These are phyloP conservation scores for Slavum lentiscoides DNA, from an alignment of 2,888 invertebrate genomes.

Conservation along the genomic window DNA sequence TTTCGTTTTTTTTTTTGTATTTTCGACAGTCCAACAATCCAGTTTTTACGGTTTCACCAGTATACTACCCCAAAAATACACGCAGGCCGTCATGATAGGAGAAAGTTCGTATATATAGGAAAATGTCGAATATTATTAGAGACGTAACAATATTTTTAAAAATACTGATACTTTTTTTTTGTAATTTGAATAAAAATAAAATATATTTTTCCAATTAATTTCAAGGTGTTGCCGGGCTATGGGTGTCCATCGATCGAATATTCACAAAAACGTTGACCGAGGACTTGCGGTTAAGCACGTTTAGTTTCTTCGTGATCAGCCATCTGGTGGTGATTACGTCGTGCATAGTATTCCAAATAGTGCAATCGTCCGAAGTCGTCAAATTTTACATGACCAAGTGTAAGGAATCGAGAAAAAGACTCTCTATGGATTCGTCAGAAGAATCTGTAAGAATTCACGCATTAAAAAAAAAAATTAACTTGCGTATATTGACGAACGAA, in stretches of 20 bases:
- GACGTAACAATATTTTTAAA: not conserved
- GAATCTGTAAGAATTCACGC: slow-evolving; percentile 61
- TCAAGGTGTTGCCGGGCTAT: slow-evolving; percentile 81
- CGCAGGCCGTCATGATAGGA: slow-evolving; percentile 93
- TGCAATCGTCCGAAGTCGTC: slow-evolving; percentile 79
- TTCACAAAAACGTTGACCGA: slow-evolving; percentile 78
- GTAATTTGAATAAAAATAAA: slow-evolving; percentile 1
- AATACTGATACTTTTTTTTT: not conserved
- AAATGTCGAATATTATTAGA: not conserved
- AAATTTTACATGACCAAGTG: slow-evolving; percentile 78
- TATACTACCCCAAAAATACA: slow-evolving; percentile 85
- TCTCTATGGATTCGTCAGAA: slow-evolving; percentile 82
- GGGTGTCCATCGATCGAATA: slow-evolving; percentile 83
- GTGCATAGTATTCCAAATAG: slow-evolving; percentile 75
- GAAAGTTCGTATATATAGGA: slow-evolving; percentile 71
- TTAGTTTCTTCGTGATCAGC: slow-evolving; percentile 83
- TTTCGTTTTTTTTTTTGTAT: too few relatives aligned
- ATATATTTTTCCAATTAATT: slow-evolving; percentile 52
- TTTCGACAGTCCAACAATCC: slow-evolving; percentile 77
- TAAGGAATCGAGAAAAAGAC: slow-evolving; percentile 72
- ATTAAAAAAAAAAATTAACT: too few relatives aligned
- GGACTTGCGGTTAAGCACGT: slow-evolving; percentile 79
- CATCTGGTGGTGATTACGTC: slow-evolving; percentile 76
- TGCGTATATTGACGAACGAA: too few relatives aligned
- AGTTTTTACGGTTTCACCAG: slow-evolving; percentile 94